phyloP scores from a whole-genome alignment of 2,797 vertebrate species.

The Tapirus indicus region DNA sequence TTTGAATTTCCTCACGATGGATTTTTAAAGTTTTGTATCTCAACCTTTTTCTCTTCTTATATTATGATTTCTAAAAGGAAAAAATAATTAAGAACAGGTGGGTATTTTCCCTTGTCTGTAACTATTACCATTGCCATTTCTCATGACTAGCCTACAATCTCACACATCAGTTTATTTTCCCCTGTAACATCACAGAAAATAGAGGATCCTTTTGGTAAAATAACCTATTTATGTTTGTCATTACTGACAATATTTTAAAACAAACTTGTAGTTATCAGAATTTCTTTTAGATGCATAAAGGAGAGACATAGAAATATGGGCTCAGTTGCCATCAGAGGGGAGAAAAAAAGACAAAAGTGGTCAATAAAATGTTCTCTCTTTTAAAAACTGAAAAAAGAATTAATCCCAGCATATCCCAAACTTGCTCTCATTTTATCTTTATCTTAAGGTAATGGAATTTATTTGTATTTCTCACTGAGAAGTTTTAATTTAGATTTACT shows the following conservation, averaged over 20 bases:
- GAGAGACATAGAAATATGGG: neutral
- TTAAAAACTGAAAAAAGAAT: neutral
- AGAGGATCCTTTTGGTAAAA: neutral
- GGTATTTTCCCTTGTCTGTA: neutral
- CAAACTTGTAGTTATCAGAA: neutral
- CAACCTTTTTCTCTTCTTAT: neutral
- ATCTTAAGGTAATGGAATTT: neutral
- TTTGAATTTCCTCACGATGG: neutral
- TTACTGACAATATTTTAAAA: neutral
- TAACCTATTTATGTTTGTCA: neutral
- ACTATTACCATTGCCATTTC: neutral
- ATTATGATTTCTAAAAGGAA: slow-evolving; percentile 21
- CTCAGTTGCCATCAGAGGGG: neutral
- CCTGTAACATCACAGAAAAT: neutral
- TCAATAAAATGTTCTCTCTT: neutral
- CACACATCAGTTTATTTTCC: neutral
- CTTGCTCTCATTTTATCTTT: neutral
- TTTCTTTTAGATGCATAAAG: neutral
- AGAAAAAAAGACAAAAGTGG: neutral
- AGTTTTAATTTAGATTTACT: neutral
- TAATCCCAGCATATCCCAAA: neutral
- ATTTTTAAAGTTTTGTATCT: neutral
- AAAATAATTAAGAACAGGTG: neutral
- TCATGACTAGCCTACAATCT: neutral
- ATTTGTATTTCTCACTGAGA: neutral